phyloP scores from a whole-genome alignment of 2,888 invertebrate species.

The Sturmia bella region DNA sequence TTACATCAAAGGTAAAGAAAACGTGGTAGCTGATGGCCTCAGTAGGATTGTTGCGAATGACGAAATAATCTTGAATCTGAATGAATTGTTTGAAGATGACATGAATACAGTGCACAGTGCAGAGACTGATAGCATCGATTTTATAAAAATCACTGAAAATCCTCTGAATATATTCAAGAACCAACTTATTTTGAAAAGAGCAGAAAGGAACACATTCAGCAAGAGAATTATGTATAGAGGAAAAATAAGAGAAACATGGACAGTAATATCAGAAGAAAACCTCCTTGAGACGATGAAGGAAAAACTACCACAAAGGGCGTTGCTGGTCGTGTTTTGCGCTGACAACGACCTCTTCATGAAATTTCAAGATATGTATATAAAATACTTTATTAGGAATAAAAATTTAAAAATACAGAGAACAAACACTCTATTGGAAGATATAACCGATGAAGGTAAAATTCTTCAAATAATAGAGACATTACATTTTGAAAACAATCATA shows the following conservation, averaged over 20 bases:
- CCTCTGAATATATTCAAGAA: constrained; percentile 1
- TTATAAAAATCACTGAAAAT: too few relatives aligned
- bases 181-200: constrained; percentile 7
- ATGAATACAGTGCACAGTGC: constrained; percentile 38
- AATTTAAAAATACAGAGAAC: too few relatives aligned
- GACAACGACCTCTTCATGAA: neutral
- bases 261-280: neutral
- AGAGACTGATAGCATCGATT: too few relatives aligned
- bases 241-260: neutral
- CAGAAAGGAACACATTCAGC: neutral
- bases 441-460: constrained; percentile 11
- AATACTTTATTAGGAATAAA: neutral
- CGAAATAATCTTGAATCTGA: constrained; percentile 32
- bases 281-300: constrained; percentile 1
- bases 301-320: too few relatives aligned
- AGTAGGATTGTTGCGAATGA: constrained; percentile 37
- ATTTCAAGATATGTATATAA: neutral
- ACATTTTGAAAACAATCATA: too few relatives aligned
- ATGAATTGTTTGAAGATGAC: constrained; percentile 47
- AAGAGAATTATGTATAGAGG: neutral
- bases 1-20: constrained; percentile 43
- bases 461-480: neutral
- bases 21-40: constrained; percentile 45
- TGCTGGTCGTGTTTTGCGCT: too few relatives aligned
- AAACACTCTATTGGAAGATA: too few relatives aligned